A percentile compares a stretch with the other conserved stretches of the same genome.
Evolutionary conservation across 1,140 invertebrate genomes (phyloP).

Genomic region (Orussus abietinus): DNA sequence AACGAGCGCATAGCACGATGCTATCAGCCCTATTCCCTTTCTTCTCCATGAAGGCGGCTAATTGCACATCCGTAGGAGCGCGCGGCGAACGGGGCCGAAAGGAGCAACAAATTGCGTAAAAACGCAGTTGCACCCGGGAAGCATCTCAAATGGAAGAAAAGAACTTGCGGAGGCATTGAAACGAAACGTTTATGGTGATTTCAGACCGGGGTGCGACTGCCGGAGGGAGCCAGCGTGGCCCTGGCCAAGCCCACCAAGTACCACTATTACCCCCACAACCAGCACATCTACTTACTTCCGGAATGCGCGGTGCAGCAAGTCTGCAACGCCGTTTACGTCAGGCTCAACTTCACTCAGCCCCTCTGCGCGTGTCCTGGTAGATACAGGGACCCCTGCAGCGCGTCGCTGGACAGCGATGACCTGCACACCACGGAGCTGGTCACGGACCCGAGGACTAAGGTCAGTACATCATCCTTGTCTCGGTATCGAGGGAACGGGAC

Average conservation of each 20-base stretch:
- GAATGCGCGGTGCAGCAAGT: constrained; percentile 92
- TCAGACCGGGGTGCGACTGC: constrained; percentile 67
- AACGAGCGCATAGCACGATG: too few species aligned
- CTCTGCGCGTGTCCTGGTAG: constrained; percentile 81
- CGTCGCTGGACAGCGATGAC: constrained; percentile 82
- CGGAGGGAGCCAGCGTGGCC: constrained; percentile 64
- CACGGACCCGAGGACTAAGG: constrained; percentile 77
- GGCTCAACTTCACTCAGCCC: constrained; percentile 88
- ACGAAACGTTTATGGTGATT: too few species aligned
- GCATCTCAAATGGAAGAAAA: too few species aligned
- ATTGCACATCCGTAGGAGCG: too few species aligned
- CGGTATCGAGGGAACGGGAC: too few species aligned
- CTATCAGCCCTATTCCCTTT: too few species aligned
- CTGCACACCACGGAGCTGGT: constrained; percentile 85
- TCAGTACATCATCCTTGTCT: constrained; percentile 37
- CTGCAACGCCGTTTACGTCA: constrained; percentile 88
- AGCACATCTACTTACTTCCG: constrained; percentile 84
- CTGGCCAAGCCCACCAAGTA: constrained; percentile 83
- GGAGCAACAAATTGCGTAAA: too few species aligned
- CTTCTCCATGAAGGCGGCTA: too few species aligned
- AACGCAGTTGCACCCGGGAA: too few species aligned
- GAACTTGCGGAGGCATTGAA: too few species aligned
- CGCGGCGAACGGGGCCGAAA: too few species aligned
- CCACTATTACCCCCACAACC: constrained; percentile 91
- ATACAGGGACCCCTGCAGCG: constrained; percentile 85